These are phyloP conservation scores for Eristalis pertinax DNA, from an alignment of 2,888 invertebrate genomes.

Conservation along the genomic window DNA sequence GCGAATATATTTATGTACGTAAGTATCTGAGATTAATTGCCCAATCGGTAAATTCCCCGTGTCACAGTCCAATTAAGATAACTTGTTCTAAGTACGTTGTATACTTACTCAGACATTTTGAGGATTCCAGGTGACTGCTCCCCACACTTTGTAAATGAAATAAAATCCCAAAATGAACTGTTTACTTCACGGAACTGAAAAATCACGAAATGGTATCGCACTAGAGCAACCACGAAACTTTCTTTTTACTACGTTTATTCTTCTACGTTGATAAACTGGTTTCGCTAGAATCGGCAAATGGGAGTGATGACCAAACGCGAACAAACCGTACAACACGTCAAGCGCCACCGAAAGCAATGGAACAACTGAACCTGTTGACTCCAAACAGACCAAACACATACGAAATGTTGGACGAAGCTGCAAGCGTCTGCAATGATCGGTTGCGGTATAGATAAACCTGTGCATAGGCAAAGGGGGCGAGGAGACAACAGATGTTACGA, in stretches of 20 bases:
- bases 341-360: conserved; percentile 30
- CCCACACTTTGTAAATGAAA: conserved; percentile 13
- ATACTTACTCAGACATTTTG: conserved; percentile 51
- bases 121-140: conserved; percentile 3
- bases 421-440: neutral
- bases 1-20: neutral
- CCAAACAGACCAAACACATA: neutral
- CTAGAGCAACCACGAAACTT: conserved; percentile 17
- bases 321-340: conserved; percentile 15
- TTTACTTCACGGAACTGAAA: conserved; percentile 5
- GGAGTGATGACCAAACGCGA: neutral
- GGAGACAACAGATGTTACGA: neutral
- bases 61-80: neutral
- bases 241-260: conserved; percentile 36
- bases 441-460: neutral
- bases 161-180: neutral
- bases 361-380: conserved; percentile 32
- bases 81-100: neutral
- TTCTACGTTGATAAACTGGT: conserved; percentile 13
- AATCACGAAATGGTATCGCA: neutral
- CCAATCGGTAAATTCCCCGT: neutral
- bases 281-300: conserved; percentile 18
- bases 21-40: neutral
- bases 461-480: neutral
- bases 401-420: neutral